Evolutionary conservation across 2,888 invertebrate genomes (phyloP), one percentile per base, ranked within the genome.

Genomic region (Sclerodermus sp.): DNA sequence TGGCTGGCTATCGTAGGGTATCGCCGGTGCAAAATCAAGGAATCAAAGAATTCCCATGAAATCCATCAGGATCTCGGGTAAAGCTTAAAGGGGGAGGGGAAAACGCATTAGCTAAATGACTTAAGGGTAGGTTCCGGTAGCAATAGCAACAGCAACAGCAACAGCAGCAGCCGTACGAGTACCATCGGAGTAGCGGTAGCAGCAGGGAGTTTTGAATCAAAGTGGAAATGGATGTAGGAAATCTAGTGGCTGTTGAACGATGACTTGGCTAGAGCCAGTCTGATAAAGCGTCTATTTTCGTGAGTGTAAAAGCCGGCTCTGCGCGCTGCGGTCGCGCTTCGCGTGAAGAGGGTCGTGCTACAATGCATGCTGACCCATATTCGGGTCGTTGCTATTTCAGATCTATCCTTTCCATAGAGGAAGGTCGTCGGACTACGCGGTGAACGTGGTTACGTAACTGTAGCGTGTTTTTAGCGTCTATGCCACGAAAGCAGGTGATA

Each of bases 331-430:
- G 42, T 44, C 41, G 60, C 59, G 63, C 67, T 60, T 62, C 50
- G 63, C 71, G 73, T 62, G 69, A 71, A 72, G 74, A 74, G 75
- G 74, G 73, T 73, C 72, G 72, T 62, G 71, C 67, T 66, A 71
- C 75, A 74, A 75, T 77, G 76, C 76, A 77, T 70, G 76, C 73
- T 77, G 77, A 77, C 77, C 77, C 71, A 77, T 76, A 77, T 77
- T 76, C 76, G 76, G 77, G 77, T 77, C 77, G 77, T 77, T 77
- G 75, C 77, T 77, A 77, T 77, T 77, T 77, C 76, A 76, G 76
- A 76, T 74, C 73, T 73, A 76, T 76, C 76, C 76, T 77, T 74
- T 76, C 75, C 75, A 76, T 74, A 76, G 76, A 76, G 77, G 76
- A 77, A 77, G 77, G 76, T 77, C 77, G 75, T 73, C 70, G 69